Evolutionary conservation across 1,140 invertebrate species (phyloP), one percentile per base, ranked within the genome.

Genomic region (Ceratina calcarata): DNA sequence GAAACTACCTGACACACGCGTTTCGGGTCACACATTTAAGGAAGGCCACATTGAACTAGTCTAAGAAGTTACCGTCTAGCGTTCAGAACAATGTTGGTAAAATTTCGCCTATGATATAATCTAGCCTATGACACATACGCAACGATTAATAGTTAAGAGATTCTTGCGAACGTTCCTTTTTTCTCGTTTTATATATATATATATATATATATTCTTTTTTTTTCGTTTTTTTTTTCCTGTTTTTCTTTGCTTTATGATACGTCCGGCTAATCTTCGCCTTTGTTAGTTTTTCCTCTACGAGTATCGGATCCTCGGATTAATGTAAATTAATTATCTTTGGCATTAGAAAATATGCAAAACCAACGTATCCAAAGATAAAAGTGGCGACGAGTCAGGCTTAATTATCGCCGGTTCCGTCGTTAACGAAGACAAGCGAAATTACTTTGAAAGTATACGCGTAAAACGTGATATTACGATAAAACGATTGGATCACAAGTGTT

Each of bases 1-100:
- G 37, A 62, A 32, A 55, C 84, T 86, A 86, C 76, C 85, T 85
- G 85, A 88, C 85, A 89, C 86, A 90, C 87, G 89, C 87, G 86
- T 88, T 71, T 87, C 82, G 89, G 89, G 85, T 91, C 86, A 89
- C 89, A 91, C 89, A 91, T 85, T 89, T 90, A 91, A 92, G 91
- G 90, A 93, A 93, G 92, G 92, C 92, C 91, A 93, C 92, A 93
- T 92, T 92, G 86, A 93, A 90, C 91, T 93, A 93, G 90, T 91
- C 91, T 93, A 92, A 90, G 80, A 90, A 89, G 89, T 89, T 78
- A 78, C 87, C 88, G 84, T 81, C 89, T 92, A 92, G 87, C 89
- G 81, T 80, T 85, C 86, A 86, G 65, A 89, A 91, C 89, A 88
- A 90, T 79, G 88, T 86, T 71, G 83, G 69, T 85, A 58, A 82